These are phyloP conservation scores for Odontocolon sp. DNA, from an alignment of 2,888 invertebrate species.

Conservation along the genomic window DNA sequence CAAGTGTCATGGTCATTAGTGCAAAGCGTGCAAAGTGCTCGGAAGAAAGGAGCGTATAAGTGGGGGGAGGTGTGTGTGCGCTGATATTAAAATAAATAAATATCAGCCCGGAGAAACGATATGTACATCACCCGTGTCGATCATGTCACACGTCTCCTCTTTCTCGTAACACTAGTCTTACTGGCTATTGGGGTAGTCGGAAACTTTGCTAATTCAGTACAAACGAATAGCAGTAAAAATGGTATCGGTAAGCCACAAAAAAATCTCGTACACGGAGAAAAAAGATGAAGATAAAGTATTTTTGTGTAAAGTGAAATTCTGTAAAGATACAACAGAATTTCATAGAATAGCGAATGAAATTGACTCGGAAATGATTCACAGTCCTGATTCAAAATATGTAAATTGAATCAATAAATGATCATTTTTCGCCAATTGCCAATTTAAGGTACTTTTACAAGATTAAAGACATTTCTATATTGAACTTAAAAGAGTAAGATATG, in stretches of 20 bases:
- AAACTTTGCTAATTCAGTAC: constrained; percentile 19
- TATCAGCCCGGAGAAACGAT: constrained; percentile 7
- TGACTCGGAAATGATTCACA: too few species aligned
- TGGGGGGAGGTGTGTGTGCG: not conserved
- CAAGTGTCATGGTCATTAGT: too few species aligned
- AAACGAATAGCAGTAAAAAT: constrained; percentile 28
- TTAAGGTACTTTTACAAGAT: too few species aligned
- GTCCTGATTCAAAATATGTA: too few species aligned
- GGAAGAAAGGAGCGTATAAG: not conserved
- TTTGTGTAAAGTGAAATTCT: too few species aligned
- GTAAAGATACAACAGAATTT: too few species aligned
- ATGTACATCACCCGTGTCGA: constrained; percentile 29
- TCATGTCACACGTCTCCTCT: constrained; percentile 3
- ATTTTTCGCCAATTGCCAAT: too few species aligned
- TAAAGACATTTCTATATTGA: too few species aligned
- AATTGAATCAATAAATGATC: too few species aligned
- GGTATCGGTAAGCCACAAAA: constrained; percentile 28
- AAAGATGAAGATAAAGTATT: not conserved
- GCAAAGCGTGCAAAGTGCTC: not conserved
- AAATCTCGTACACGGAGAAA: not conserved
- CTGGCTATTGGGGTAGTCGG: constrained; percentile 24
- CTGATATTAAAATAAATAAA: not conserved
- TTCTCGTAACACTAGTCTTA: constrained; percentile 16
- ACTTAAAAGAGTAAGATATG: too few species aligned
- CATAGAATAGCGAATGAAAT: too few species aligned